phyloP scores from a whole-genome alignment of 2,113 vertebrate species.

The Callithrix jacchus region DNA sequence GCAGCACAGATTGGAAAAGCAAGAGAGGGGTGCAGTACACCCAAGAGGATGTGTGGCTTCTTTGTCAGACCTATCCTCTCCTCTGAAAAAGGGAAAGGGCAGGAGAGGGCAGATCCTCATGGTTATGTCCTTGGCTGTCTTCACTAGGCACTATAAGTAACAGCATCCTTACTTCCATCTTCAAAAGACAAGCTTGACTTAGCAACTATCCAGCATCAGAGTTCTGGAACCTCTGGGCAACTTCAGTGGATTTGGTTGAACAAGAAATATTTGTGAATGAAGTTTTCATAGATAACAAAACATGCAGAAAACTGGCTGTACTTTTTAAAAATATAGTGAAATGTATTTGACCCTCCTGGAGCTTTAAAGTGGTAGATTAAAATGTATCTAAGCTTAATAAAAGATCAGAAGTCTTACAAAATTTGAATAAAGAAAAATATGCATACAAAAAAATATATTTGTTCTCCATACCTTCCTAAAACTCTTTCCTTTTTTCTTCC shows the following conservation, averaged over 20 bases:
- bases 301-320: constrained; percentile 47
- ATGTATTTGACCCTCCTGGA: constrained; percentile 37
- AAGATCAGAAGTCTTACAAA: neutral
- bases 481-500: neutral
- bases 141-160: neutral
- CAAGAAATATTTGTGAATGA: constrained; percentile 7
- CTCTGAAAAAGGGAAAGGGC: neutral
- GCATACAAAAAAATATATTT: constrained; percentile 22
- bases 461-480: neutral
- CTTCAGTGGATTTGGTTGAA: constrained; percentile 43
- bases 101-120: neutral
- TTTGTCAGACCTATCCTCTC: neutral
- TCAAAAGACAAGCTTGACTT: constrained; percentile 33
- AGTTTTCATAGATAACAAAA: constrained; percentile 54
- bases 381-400: neutral
- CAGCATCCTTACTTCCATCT: neutral
- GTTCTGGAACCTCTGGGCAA: neutral
- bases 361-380: constrained; percentile 56
- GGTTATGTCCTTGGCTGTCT: neutral
- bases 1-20: neutral
- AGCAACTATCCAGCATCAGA: neutral
- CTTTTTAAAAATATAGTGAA: constrained; percentile 50
- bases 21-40: rapidly evolving
- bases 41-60: neutral
- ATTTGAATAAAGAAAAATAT: neutral